A percentile compares a stretch with the other conserved stretches of the same genome.
Evolutionary conservation across 2,113 vertebrate genomes (phyloP).

Genomic region (Megaleporinus macrocephalus): DNA sequence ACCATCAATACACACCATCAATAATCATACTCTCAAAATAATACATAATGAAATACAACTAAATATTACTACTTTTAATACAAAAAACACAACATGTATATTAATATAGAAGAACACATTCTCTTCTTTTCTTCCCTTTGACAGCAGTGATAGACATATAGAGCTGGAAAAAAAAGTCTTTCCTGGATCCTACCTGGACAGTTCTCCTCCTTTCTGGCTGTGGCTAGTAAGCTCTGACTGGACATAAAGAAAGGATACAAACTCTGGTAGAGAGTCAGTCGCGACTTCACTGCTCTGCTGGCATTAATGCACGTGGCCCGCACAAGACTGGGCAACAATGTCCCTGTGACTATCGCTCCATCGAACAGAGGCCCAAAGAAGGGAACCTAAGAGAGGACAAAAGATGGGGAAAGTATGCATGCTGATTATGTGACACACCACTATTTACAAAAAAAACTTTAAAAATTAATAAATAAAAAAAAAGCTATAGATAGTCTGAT

Average conservation of each 20-base stretch:
- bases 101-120: no score
- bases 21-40: no score
- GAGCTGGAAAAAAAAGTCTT: background rate
- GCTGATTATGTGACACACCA: no score
- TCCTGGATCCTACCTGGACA: background rate
- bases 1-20: no score
- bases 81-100: no score
- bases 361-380: conserved; percentile 97
- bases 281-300: conserved; percentile 97
- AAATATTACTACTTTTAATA: no score
- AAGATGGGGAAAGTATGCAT: no score
- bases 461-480: background rate
- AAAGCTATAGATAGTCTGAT: background rate
- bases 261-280: conserved; percentile 96
- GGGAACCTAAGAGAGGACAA: conserved; percentile 80
- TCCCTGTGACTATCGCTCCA: conserved; percentile 91
- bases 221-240: background rate
- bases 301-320: conserved; percentile 97
- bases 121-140: no score
- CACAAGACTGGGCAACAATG: conserved; percentile 91
- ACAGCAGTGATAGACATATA: no score
- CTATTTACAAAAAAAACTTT: no score
- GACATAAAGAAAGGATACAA: conserved; percentile 93
- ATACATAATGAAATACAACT: no score
- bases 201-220: background rate